A percentile compares a stretch with the other conserved stretches of the same genome.
Evolutionary conservation across 2,113 vertebrate species (phyloP).

Genomic region (Galbula dea): DNA sequence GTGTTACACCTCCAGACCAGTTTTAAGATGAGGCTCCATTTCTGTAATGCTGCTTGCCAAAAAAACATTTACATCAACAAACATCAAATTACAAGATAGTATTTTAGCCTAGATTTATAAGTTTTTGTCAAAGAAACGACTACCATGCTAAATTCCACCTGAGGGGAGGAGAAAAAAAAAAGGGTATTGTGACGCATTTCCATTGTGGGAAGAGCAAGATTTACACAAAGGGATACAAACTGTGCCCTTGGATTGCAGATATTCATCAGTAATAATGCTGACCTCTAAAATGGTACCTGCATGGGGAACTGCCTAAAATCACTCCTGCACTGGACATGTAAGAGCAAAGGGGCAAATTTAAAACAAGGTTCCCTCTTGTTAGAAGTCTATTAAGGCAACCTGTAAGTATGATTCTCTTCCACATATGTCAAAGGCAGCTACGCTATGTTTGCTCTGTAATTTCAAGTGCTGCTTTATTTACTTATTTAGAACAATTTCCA

Average conservation of each 20-base stretch:
- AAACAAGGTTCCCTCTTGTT: background rate
- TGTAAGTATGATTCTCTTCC: rapidly evolving
- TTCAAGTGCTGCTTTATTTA: constrained; percentile 62
- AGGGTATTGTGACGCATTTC: background rate
- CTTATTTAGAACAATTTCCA: constrained; percentile 53
- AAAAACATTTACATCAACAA: background rate
- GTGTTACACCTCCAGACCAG: background rate
- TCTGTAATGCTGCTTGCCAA: background rate
- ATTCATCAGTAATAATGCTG: background rate
- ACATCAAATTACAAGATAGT: background rate
- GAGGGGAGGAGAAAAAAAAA: background rate
- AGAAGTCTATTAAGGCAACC: background rate
- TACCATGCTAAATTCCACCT: background rate
- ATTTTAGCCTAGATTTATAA: background rate
- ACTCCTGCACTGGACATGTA: background rate
- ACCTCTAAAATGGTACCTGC: background rate
- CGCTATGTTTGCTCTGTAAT: constrained; percentile 4
- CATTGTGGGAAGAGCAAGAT: background rate
- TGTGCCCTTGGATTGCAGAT: background rate
- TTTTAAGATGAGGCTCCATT: background rate
- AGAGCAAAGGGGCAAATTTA: background rate
- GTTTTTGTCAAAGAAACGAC: background rate
- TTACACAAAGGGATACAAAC: background rate
- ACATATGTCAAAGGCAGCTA: background rate
- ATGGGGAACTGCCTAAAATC: background rate